Percentiles rank a stretch among this genome's conserved stretches.
phyloP scores from a whole-genome alignment of 2,797 vertebrate genomes.

The Hydrophis major region DNA sequence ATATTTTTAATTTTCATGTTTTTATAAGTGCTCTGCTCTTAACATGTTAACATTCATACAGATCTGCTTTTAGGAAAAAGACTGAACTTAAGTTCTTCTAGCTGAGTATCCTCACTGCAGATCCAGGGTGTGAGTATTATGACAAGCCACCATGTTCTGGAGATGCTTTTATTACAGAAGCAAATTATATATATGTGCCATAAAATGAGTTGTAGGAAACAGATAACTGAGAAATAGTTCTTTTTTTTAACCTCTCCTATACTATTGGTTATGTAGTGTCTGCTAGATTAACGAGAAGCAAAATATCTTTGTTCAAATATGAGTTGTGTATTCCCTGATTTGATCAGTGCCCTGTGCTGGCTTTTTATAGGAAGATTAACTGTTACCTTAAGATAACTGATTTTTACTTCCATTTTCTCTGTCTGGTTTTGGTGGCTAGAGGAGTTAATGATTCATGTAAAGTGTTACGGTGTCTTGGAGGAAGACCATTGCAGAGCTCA shows the following conservation, averaged over 20 bases:
- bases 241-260: neutral
- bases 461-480: neutral
- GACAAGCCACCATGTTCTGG: neutral
- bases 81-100: neutral
- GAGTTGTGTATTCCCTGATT: neutral
- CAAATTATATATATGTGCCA: neutral
- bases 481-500: neutral
- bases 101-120: neutral
- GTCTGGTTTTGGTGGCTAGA: neutral
- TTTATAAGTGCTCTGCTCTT: neutral
- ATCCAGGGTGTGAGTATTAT: neutral
- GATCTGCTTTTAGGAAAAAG: neutral
- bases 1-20: neutral
- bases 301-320: neutral
- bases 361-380: neutral
- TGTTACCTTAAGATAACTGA: neutral
- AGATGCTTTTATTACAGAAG: neutral
- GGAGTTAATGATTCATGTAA: neutral
- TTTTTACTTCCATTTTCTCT: neutral
- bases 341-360: neutral
- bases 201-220: neutral
- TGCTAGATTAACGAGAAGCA: neutral
- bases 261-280: neutral
- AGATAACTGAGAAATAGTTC: neutral
- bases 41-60: neutral